phyloP scores from a whole-genome alignment of 2,888 invertebrate species.

The Aporophyla nigra region DNA sequence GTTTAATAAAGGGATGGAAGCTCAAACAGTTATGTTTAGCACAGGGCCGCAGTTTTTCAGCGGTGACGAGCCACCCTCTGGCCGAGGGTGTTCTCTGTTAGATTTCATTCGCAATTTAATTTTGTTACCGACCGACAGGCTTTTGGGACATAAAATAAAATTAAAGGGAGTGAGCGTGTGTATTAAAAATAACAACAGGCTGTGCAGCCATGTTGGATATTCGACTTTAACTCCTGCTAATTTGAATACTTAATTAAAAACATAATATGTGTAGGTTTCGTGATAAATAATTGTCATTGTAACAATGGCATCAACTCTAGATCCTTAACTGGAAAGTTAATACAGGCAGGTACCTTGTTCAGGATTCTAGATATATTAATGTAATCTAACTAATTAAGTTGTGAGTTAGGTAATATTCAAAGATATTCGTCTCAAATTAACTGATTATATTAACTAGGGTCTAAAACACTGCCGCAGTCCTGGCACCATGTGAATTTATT shows the following conservation, averaged over 20 bases:
- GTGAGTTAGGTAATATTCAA: neutral
- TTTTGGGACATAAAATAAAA: constrained; percentile 77
- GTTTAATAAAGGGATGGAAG: constrained; percentile 60
- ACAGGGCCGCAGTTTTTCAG: constrained; percentile 71
- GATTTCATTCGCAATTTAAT: constrained; percentile 81
- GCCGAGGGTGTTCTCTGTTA: constrained; percentile 72
- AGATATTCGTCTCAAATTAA: neutral
- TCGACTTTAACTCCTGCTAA: constrained; percentile 35
- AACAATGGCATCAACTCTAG: constrained; percentile 5
- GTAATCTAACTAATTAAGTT: too few species aligned
- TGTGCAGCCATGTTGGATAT: constrained; percentile 32
- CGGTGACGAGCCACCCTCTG: constrained; percentile 64
- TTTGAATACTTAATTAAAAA: constrained; percentile 43
- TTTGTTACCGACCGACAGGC: constrained; percentile 75
- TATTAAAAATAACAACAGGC: constrained; percentile 66
- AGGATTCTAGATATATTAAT: neutral
- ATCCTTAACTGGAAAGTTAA: neutral
- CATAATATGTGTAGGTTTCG: constrained; percentile 2
- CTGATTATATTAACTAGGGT: neutral
- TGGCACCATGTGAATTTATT: constrained; percentile 43
- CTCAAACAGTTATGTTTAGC: constrained; percentile 66
- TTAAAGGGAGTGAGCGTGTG: constrained; percentile 70
- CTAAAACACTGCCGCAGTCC: neutral
- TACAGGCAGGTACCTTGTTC: neutral
- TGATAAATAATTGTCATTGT: constrained; percentile 11